Conservation (phyloP, 2,113 vertebrate species). For the Rhinopomastus cyanomelas region DNA sequence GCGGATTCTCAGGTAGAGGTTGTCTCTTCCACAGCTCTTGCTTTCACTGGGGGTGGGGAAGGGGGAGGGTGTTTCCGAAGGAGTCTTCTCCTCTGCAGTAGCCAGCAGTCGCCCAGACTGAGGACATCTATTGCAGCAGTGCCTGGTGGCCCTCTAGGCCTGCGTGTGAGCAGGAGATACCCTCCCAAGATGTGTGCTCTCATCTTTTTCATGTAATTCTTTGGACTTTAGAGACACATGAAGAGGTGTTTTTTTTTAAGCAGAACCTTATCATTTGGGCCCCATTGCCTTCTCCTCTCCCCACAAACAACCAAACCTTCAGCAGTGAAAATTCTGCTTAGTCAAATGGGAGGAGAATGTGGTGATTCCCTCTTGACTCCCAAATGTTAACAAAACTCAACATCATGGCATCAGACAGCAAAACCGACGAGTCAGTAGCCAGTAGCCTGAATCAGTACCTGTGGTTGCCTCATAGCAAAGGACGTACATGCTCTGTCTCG, state of each 20-base stretch:
- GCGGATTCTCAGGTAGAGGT: neutral
- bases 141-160: slow-evolving; percentile 9
- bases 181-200: neutral
- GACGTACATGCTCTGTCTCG: neutral
- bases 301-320: neutral
- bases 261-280: neutral
- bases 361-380: neutral
- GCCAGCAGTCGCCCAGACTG: neutral
- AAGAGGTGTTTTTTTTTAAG: neutral
- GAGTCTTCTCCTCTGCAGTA: neutral
- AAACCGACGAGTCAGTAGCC: slow-evolving; percentile 33
- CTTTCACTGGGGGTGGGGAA: neutral
- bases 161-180: neutral
- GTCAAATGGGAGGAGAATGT: slow-evolving; percentile 27
- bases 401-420: slow-evolving; percentile 3
- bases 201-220: neutral
- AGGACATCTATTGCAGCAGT: slow-evolving; percentile 45
- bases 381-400: slow-evolving; percentile 22
- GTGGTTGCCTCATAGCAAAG: slow-evolving; percentile 32
- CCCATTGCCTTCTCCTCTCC: slow-evolving; percentile 52
- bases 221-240: neutral
- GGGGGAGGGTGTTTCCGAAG: neutral
- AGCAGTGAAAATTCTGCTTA: slow-evolving; percentile 4
- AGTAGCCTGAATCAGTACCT: slow-evolving; percentile 43
- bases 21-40: neutral